Percentiles rank a stretch among this genome's conserved stretches.
phyloP scores from a whole-genome alignment of 1,140 invertebrate genomes.

The Pseudomyrmex pallidus region DNA sequence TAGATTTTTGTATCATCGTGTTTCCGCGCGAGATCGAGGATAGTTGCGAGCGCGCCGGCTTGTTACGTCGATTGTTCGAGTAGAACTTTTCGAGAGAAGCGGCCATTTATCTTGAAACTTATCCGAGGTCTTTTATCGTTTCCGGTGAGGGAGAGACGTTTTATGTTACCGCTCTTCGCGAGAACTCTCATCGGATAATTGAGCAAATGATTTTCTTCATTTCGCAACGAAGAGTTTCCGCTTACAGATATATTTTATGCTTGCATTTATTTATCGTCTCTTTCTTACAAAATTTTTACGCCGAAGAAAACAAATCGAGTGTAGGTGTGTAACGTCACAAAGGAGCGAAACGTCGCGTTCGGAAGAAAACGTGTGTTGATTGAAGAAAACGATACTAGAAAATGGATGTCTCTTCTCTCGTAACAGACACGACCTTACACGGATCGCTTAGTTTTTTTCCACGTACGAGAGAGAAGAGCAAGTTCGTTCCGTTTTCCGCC shows the following conservation, averaged over 20 bases:
- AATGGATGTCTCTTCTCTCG: constrained; percentile 23
- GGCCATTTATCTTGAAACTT: constrained; percentile 40
- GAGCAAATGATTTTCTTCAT: constrained; percentile 25
- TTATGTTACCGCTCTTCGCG: constrained; percentile 40
- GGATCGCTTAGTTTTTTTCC: constrained; percentile 38
- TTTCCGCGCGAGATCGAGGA: constrained; percentile 24
- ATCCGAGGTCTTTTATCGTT: constrained; percentile 51
- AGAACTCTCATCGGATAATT: constrained; percentile 27
- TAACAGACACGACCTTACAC: constrained; percentile 31
- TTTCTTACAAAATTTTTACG: no score
- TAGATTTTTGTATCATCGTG: constrained; percentile 42
- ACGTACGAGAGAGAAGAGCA: constrained; percentile 1
- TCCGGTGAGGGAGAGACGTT: constrained; percentile 23
- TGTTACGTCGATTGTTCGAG: constrained; percentile 43
- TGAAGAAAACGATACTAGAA: neutral
- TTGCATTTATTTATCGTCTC: neutral
- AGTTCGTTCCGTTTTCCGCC: constrained; percentile 34
- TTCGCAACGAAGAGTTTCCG: constrained; percentile 19
- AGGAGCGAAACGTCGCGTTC: neutral
- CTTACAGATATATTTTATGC: neutral
- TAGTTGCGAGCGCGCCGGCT: constrained; percentile 8
- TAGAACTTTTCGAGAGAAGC: constrained; percentile 56
- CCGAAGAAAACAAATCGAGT: no score
- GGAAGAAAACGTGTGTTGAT: neutral
- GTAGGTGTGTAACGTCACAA: neutral